Base-by-base conservation (phyloP, 2,797 vertebrate genomes). In the Takifugu ocellatus region DNA sequence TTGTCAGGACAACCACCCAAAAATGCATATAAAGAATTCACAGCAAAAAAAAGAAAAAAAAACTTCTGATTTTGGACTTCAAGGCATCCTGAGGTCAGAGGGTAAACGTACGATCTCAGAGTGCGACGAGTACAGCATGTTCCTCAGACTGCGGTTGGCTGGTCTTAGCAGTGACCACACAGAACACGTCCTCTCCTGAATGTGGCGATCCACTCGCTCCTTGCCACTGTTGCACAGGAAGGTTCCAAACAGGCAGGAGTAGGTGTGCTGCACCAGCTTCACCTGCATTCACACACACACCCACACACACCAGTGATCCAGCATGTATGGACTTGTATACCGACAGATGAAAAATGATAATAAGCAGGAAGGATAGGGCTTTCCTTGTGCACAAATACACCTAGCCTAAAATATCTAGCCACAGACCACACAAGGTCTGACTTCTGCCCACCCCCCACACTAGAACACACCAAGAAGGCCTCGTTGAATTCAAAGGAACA, bases 401-500 rank as follows among this genome's bases (percentile, higher is more conserved):
- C 43, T 12, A 25, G 5, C 57, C 26, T n/a, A n/a, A 25, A 50
- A 63, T 2, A 39, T 12, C 11, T 14, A 12, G 36, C 10, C n/a
- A 46, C 44, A 46, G 16, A n/a, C 6, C 15, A 44, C 15, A n/a
- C 16, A 46, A 17, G 2, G 16, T 21, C 44, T n/a, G 44, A 46
- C n/a, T 53, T 36, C 24, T 26, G 48, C 27, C 25, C 24, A 25
- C 17, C 12, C 6, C 49, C 36, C 9, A 17, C 10, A 62, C 4
- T 25, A 9, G 24, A 12, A 67, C 89, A n/a, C 75, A 99, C 97
- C 93, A 99, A 92, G 84, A 98, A 99, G 90, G 96, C 96, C 92
- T 99, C 97, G 5, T 94, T 98, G 75, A 99, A 99, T 87, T 98
- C 96, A 69, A 99, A 99, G 76, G 96, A 98, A 87, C 97, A 99